Percentiles rank a stretch among this genome's conserved stretches.
These are phyloP conservation scores for Oophaga pumilio DNA, from an alignment of 2,113 vertebrate species.

Conservation along the genomic window DNA sequence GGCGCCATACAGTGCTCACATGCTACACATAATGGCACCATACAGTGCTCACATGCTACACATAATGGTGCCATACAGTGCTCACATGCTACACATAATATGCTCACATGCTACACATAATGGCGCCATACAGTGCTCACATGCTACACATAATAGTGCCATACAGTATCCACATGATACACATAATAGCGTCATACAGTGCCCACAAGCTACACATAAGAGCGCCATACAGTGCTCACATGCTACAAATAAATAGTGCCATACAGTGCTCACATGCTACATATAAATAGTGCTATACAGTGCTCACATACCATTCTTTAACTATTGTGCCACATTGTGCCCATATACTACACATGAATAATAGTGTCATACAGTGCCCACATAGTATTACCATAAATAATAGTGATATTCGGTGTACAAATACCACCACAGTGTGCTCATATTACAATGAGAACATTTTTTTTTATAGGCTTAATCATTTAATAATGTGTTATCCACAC, in stretches of 20 bases:
- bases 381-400: not conserved
- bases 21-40: not conserved
- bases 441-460: too few relatives aligned
- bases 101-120: not conserved
- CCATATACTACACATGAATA: not conserved
- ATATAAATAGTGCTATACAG: not conserved
- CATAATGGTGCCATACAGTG: not conserved
- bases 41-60: not conserved
- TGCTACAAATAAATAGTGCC: not conserved
- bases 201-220: not conserved
- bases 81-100: not conserved
- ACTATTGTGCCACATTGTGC: too few relatives aligned
- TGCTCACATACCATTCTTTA: too few relatives aligned
- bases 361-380: not conserved
- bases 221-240: not conserved
- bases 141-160: not conserved
- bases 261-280: not conserved
- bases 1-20: not conserved
- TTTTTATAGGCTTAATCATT: too few relatives aligned
- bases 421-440: too few relatives aligned
- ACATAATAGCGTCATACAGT: not conserved
- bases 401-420: not conserved
- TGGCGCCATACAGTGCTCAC: not conserved
- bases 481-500: too few relatives aligned
- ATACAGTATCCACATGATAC: not conserved